phyloP scores from a whole-genome alignment of 2,797 vertebrate genomes.

The Pitangus sulphuratus region DNA sequence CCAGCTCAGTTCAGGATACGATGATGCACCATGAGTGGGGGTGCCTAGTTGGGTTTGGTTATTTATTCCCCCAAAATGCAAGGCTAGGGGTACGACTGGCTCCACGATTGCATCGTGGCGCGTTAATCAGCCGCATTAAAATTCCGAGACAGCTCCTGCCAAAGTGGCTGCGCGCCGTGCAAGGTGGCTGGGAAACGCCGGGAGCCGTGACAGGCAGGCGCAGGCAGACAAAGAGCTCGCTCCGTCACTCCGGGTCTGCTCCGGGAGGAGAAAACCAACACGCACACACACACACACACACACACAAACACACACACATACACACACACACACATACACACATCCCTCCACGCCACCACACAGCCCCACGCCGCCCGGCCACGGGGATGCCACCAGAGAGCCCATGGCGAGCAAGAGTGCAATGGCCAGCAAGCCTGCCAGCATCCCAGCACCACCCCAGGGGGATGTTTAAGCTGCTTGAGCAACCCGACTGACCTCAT shows the following conservation, averaged over 20 bases:
- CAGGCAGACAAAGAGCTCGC: conserved; percentile 78
- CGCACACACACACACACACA: background rate
- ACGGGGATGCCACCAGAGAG: accelerated
- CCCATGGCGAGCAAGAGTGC: accelerated
- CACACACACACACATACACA: background rate
- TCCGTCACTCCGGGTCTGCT: conserved; percentile 60
- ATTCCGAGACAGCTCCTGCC: conserved; percentile 70
- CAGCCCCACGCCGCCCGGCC: background rate
- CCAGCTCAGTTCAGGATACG: background rate
- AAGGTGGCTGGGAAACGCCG: conserved; percentile 60
- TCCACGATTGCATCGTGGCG: background rate
- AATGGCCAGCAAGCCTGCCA: accelerated
- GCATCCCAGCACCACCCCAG: background rate
- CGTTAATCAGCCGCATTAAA: conserved; percentile 65
- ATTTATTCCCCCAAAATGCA: background rate
- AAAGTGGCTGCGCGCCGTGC: conserved; percentile 60
- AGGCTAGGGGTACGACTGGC: background rate
- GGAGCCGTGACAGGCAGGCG: conserved; percentile 74
- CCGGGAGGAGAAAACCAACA: conserved; percentile 33
- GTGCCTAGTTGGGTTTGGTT: background rate
- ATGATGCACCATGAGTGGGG: accelerated
- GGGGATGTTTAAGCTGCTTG: background rate
- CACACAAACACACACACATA: background rate
- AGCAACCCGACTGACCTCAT: background rate
- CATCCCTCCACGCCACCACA: accelerated